Evolutionary conservation across 2,888 invertebrate genomes (phyloP).

Genomic region (Drosophila niveifrons): DNA sequence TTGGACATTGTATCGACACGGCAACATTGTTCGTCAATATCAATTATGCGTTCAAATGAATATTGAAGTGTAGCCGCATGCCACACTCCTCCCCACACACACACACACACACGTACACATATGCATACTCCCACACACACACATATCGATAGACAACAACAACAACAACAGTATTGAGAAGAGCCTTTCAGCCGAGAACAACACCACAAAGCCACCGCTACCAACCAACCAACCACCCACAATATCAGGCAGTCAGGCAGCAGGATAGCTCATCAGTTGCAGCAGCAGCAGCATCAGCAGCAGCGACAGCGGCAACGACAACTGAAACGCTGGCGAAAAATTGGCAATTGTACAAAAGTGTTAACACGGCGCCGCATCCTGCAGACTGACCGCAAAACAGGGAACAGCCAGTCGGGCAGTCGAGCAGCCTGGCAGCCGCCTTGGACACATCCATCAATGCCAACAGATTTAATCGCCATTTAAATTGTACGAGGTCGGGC

Average conservation of each 20-base stretch:
- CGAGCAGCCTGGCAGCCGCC: slow-evolving; percentile 45
- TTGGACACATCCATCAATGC: slow-evolving; percentile 82
- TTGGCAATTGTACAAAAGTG: slow-evolving; percentile 79
- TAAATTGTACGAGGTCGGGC: slow-evolving; percentile 74
- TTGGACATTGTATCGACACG: slow-evolving; percentile 61
- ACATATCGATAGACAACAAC: slow-evolving; percentile 30
- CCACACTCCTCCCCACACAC: slow-evolving; percentile 43
- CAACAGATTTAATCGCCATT: slow-evolving; percentile 84
- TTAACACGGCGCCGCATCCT: slow-evolving; percentile 82
- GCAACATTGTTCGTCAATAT: slow-evolving; percentile 81
- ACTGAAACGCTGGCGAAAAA: slow-evolving; percentile 63
- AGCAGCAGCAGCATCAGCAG: slow-evolving; percentile 26
- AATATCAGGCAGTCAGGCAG: slow-evolving; percentile 18
- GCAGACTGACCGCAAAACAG: slow-evolving; percentile 74
- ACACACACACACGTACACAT: slow-evolving; percentile 23
- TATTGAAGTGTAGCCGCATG: slow-evolving; percentile 80
- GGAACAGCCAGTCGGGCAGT: slow-evolving; percentile 27
- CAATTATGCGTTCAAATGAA: slow-evolving; percentile 82
- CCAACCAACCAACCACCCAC: slow-evolving; percentile 31
- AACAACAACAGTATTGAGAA: slow-evolving; percentile 27
- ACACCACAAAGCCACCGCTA: slow-evolving; percentile 61
- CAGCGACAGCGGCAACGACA: slow-evolving; percentile 14
- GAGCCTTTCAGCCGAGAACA: slow-evolving; percentile 41
- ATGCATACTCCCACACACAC: slow-evolving; percentile 27
- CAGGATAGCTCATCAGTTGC: slow-evolving; percentile 64